phyloP scores from a whole-genome alignment of 2,113 vertebrate species.

The Xiphorhynchus elegans region DNA sequence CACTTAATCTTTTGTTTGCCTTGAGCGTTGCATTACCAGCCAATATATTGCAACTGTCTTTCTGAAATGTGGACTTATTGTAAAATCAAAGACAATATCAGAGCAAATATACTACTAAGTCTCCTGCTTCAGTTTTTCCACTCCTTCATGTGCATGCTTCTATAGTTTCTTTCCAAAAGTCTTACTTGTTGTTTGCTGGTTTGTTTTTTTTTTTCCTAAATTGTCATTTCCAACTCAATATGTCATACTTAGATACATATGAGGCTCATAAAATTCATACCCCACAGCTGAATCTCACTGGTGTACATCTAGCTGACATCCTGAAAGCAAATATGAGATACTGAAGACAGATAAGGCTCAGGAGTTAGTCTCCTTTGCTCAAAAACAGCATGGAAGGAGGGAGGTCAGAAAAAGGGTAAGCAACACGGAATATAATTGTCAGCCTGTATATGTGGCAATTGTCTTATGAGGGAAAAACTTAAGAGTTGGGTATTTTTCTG shows the following conservation, averaged over 20 bases:
- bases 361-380: not conserved
- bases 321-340: not conserved
- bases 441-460: not conserved
- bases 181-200: too few species aligned
- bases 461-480: not conserved
- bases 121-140: not conserved
- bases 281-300: not conserved
- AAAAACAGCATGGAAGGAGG: not conserved
- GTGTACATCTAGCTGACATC: not conserved
- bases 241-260: not conserved
- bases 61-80: not conserved
- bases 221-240: not conserved
- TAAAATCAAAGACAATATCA: not conserved
- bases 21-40: not conserved
- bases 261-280: not conserved
- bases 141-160: not conserved
- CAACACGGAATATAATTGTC: not conserved
- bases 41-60: not conserved
- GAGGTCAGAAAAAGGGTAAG: not conserved
- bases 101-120: not conserved
- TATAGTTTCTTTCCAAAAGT: not conserved
- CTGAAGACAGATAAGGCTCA: not conserved
- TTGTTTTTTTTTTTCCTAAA: not conserved
- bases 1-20: not conserved
- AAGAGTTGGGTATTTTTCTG: not conserved